Percentiles rank a stretch among this genome's conserved stretches.
Evolutionary conservation across 2,797 vertebrate species (phyloP).

Genomic region (Malacoctenus gilli): DNA sequence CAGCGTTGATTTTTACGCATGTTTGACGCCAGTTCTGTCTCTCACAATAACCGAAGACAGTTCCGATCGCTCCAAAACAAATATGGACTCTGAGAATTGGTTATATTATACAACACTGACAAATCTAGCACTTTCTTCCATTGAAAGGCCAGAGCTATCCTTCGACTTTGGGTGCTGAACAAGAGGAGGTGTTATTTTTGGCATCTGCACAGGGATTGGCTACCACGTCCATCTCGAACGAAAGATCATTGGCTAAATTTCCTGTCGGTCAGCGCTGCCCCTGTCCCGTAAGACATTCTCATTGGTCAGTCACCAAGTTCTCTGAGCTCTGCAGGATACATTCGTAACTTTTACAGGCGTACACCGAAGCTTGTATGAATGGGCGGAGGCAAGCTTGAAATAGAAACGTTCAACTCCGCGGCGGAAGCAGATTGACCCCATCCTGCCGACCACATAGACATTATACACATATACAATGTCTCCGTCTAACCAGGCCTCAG

Average conservation of each 20-base stretch:
- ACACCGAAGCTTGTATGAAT: conserved; percentile 19
- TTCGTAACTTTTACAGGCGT: conserved; percentile 10
- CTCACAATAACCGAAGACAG: conserved; percentile 66
- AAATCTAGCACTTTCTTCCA: conserved; percentile 82
- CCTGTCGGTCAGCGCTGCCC: conserved; percentile 72
- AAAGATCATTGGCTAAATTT: conserved; percentile 63
- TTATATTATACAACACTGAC: conserved; percentile 76
- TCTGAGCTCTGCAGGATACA: conserved; percentile 1
- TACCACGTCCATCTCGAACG: conserved; percentile 13
- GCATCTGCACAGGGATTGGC: conserved; percentile 73
- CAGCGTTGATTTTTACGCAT: conserved; percentile 83
- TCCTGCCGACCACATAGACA: no score
- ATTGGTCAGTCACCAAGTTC: conserved; percentile 69
- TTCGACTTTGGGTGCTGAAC: conserved; percentile 84
- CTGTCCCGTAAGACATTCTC: conserved; percentile 29
- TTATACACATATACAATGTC: no score
- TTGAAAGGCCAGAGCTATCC: conserved; percentile 85
- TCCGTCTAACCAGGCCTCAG: background rate
- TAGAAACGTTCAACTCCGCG: background rate
- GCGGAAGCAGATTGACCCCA: background rate
- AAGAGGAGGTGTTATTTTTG: conserved; percentile 81
- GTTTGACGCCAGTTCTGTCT: conserved; percentile 78
- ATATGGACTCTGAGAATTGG: conserved; percentile 65
- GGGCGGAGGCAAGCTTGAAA: conserved; percentile 34
- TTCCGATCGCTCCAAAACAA: conserved; percentile 67